Evolutionary conservation across 2,888 invertebrate species (phyloP).

Genomic region (Bedellia somnulentella): DNA sequence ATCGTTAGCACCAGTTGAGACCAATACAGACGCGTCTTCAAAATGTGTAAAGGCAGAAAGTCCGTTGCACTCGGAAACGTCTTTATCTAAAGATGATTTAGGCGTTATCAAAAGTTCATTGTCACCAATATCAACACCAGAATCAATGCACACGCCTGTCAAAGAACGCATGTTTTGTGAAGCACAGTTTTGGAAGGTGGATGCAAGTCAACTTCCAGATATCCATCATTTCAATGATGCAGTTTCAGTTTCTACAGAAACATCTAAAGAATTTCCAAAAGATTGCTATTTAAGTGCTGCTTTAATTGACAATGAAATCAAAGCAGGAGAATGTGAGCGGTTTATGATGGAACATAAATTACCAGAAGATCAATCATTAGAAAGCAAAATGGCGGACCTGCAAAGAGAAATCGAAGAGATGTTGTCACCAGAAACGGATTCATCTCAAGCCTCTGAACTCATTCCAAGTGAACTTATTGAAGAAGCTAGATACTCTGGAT

Average conservation of each 20-base stretch:
- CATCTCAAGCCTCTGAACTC: constrained; percentile 32
- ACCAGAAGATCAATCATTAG: constrained; percentile 30
- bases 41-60: too few species aligned
- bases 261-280: not conserved
- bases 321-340: not conserved
- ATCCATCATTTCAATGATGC: constrained; percentile 16
- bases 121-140: constrained; percentile 33
- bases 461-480: constrained; percentile 32
- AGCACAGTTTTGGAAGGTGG: constrained; percentile 47
- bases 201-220: constrained; percentile 24
- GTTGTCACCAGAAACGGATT: constrained; percentile 45
- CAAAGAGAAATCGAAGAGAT: constrained; percentile 54
- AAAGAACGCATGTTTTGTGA: constrained; percentile 46
- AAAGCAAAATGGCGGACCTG: constrained; percentile 49
- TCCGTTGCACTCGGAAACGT: too few species aligned
- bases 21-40: too few species aligned
- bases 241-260: constrained; percentile 17
- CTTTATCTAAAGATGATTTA: too few species aligned
- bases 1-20: too few species aligned
- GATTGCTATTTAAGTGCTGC: not conserved
- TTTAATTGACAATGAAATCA: not conserved
- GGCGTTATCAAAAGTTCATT: too few species aligned
- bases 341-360: not conserved
- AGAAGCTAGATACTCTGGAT: constrained; percentile 23
- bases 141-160: constrained; percentile 37